These are phyloP conservation scores for Schlechtendalia chinensis DNA, from an alignment of 1,140 invertebrate species.

Conservation along the genomic window DNA sequence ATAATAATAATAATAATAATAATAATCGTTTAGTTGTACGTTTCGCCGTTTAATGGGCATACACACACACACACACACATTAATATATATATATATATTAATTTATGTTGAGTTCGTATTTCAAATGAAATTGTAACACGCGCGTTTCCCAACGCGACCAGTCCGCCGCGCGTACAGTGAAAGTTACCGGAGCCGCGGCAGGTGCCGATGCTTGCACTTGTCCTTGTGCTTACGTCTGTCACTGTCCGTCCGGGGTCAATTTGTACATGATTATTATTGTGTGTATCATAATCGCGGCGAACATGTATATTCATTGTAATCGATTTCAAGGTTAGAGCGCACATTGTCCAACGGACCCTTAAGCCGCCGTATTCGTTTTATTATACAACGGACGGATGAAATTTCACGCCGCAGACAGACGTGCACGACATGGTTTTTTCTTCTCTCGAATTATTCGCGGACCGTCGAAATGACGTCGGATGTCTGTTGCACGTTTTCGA, in stretches of 20 bases:
- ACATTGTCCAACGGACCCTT: neutral
- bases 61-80: no score
- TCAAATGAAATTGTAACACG: slow-evolving; percentile 35
- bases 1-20: neutral
- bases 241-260: slow-evolving; percentile 42
- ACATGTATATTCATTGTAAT: neutral
- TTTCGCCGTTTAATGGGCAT: slow-evolving; percentile 19
- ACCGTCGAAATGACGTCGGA: no score
- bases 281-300: slow-evolving; percentile 6
- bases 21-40: slow-evolving; percentile 5
- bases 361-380: neutral
- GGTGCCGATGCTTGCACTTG: slow-evolving; percentile 29
- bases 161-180: neutral
- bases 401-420: neutral
- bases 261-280: slow-evolving; percentile 31
- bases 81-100: neutral
- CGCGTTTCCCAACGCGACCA: slow-evolving; percentile 1
- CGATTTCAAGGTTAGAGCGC: neutral
- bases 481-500: neutral
- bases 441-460: neutral
- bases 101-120: slow-evolving; percentile 27
- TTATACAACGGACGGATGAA: neutral
- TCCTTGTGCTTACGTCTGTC: slow-evolving; percentile 45
- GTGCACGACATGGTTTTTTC: neutral
- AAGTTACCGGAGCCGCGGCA: neutral